Evolutionary conservation across 2,888 invertebrate species (phyloP), one percentile per base, ranked within the genome.

Genomic region (Rhyacophila evoluta): DNA sequence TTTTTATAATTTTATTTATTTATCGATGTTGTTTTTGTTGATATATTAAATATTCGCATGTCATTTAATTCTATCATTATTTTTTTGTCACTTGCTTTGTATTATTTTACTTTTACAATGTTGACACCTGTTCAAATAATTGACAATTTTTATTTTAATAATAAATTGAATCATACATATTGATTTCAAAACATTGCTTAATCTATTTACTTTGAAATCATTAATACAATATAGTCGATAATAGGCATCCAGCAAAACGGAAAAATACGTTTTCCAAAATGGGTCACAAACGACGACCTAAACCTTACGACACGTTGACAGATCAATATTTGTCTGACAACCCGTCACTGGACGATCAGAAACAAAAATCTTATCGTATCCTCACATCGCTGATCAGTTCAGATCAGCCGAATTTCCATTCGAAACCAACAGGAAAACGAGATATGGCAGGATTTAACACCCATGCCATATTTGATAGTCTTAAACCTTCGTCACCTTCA

Each of bases 311-410:
- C 8, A 38, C 70, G 3, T 27, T 74, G 10, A 74, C 74, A 6
- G 74, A 72, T 75, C 80, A 80, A 19, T 82, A 79, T 71, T 74
- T 77, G n/a, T 79, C 82, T 12, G 82, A 82, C 68, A 75, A 80
- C 67, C 80, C 78, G n/a, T 27, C 29, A 83, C 83, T 55, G 19
- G 55, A 55, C 8, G 55, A 55, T 55, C 55, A 55, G 25, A 55
- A 25, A 12, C 55, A 55, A 55, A 55, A 55, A 55, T 55, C 55
- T 0, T 55, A 25, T 10, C 19, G 25, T 19, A 55, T 25, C 2
- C 55, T 55, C 55, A 55, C 55, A 55, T 88, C 86, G 82, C 85
- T 87, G 79, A 86, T 86, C 83, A 87, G 84, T 83, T 78, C 75
- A 8, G 79, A 80, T 38, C 15, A 12, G 19, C 2, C 55, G 2